Conservation (phyloP, 2,888 invertebrate genomes). For the Hydropsyche betteni region DNA sequence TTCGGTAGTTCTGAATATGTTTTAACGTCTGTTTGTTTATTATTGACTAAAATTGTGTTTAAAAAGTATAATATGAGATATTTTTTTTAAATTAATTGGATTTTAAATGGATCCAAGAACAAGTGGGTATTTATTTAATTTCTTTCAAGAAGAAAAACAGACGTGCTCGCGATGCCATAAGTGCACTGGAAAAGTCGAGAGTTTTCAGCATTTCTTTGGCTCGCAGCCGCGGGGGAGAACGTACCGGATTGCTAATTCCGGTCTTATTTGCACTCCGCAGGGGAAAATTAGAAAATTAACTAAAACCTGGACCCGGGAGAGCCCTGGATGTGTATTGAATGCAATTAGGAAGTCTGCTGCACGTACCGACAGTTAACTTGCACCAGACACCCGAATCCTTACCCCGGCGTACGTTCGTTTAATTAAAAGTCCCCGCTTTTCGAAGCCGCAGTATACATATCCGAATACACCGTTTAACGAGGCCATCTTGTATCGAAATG, state of each 20-base stretch:
- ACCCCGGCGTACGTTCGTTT: constrained; percentile 2
- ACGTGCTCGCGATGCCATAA: constrained; percentile 9
- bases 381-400: neutral
- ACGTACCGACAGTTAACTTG: constrained; percentile 26
- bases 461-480: neutral
- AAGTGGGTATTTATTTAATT: no score
- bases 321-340: constrained; percentile 20
- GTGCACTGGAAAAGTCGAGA: no score
- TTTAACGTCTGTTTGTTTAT: no score
- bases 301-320: constrained; percentile 7
- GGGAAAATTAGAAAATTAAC: constrained; percentile 30
- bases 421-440: constrained; percentile 19
- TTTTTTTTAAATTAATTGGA: no score
- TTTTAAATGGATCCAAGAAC: no score
- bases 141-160: constrained; percentile 3
- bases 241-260: constrained; percentile 9
- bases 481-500: constrained; percentile 4
- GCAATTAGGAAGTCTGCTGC: constrained; percentile 27
- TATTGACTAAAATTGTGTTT: no score
- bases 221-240: neutral
- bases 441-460: constrained; percentile 11
- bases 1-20: no score
- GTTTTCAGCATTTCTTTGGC: constrained; percentile 1
- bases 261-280: constrained; percentile 20
- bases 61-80: no score